Percentiles rank a stretch among this genome's conserved stretches.
These are phyloP conservation scores for Drosophila bifasciata DNA, from an alignment of 1,140 invertebrate species.

Conservation along the genomic window DNA sequence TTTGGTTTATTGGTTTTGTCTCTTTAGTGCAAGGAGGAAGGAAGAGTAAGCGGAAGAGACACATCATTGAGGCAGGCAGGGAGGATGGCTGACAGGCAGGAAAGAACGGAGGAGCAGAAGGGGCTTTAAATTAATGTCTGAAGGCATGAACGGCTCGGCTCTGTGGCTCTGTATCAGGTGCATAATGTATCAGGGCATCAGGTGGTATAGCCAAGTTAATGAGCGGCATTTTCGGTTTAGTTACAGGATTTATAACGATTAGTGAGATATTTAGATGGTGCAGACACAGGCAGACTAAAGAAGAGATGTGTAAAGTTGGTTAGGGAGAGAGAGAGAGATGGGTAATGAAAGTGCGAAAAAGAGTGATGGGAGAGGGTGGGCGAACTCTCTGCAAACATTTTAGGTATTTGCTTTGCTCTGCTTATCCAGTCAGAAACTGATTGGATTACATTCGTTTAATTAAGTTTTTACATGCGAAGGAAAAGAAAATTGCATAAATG, in stretches of 20 bases:
- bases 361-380: neutral
- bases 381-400: neutral
- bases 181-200: constrained; percentile 41
- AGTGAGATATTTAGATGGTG: constrained; percentile 13
- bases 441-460: constrained; percentile 16
- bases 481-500: too few species aligned
- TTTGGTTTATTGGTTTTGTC: constrained; percentile 62
- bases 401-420: neutral
- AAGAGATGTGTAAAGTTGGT: constrained; percentile 3
- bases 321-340: neutral
- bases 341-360: neutral
- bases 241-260: constrained; percentile 53
- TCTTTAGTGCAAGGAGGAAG: constrained; percentile 6
- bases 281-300: too few species aligned
- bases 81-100: constrained; percentile 7
- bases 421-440: constrained; percentile 18
- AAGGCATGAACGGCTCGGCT: neutral
- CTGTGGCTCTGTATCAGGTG: constrained; percentile 25
- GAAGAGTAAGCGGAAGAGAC: neutral
- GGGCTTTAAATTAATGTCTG: constrained; percentile 55
- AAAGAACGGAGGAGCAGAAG: constrained; percentile 14
- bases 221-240: constrained; percentile 51
- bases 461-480: too few species aligned
- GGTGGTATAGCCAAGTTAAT: constrained; percentile 29
- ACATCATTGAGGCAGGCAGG: neutral